phyloP scores from a whole-genome alignment of 2,113 vertebrate species.

The Trematomus loennbergii region DNA sequence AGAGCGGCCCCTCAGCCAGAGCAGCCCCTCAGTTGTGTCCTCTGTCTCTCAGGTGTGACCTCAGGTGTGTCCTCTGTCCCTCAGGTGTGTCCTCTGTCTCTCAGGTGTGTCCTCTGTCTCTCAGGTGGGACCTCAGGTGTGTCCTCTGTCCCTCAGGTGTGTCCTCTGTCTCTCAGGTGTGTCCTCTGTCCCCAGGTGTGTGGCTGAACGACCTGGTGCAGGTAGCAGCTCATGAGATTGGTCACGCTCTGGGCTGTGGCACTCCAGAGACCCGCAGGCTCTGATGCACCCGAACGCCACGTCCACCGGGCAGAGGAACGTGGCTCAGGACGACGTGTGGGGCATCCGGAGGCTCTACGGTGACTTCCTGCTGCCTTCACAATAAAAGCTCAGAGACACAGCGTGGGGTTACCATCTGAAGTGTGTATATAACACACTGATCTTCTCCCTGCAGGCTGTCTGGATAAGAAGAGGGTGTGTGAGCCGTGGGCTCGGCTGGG shows the following conservation, averaged over 20 bases:
- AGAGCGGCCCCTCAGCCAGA: too few relatives aligned
- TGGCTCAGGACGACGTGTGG: conserved; percentile 87
- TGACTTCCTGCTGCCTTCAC: background rate
- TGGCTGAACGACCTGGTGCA: conserved; percentile 89
- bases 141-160: background rate
- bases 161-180: background rate
- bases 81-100: too few relatives aligned
- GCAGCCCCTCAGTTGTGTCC: too few relatives aligned
- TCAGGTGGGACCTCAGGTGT: background rate
- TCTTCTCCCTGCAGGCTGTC: conserved; percentile 73
- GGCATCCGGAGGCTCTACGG: conserved; percentile 82
- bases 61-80: too few relatives aligned
- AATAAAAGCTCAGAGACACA: background rate
- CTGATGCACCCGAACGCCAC: conserved; percentile 90
- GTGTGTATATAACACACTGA: background rate
- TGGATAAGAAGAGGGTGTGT: conserved; percentile 85
- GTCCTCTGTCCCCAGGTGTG: conserved; percentile 75
- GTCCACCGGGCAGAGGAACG: conserved; percentile 83
- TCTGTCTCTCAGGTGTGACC: too few relatives aligned
- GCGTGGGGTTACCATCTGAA: background rate
- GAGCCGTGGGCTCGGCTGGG: conserved; percentile 84
- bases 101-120: too few relatives aligned
- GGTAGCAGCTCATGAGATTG: conserved; percentile 88
- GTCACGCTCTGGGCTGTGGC: conserved; percentile 88
- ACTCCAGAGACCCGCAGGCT: conserved; percentile 82